Evolutionary conservation across 2,888 invertebrate genomes (phyloP), one percentile per base, ranked within the genome.

Genomic region (Tryphoninae sp.): DNA sequence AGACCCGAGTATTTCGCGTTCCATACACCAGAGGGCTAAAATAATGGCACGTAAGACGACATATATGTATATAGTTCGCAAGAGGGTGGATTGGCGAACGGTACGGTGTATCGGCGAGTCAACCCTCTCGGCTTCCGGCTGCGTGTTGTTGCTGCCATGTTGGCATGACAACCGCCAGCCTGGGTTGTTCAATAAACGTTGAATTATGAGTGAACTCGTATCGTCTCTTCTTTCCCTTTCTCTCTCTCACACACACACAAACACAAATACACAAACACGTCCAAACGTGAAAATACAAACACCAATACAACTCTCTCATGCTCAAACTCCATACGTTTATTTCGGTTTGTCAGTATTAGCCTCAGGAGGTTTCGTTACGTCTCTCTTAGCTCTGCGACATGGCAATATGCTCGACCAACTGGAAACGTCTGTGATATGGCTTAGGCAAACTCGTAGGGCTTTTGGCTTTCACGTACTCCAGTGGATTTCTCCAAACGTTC

Each of bases 121-220:
- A 13, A 23, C 67, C 72, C 68, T 19, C 19, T 26, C 49, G 74
- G 84, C 86, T 85, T 86, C 86, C 86, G 86, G 85, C 87, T 83
- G 86, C 87, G 86, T 84, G 85, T 88, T 89, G 88, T 86, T 88
- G 86, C 83, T 88, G 88, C 87, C 86, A 85, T 84, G 90, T 90
- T 88, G 82, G 89, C 86, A 90, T 89, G 88, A 88, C 84, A 87
- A 90, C 90, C 87, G 71, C 83, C 75, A 71, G 78, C 82, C 84
- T 23, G 11, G 61, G 86, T 87, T 89, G 89, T 89, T 89, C 90
- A 86, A 90, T 90, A 90, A 87, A 84, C 84, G 85, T 77, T 88
- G 86, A 89, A 89, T 89, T 89, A 89, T 88, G 86, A 89, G 87
- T 86, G 84, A 86, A 85, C 81, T 78, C 79, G 73, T 72, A 64